These are phyloP conservation scores for Dyspetes luteomarginatus DNA, from an alignment of 2,888 invertebrate genomes.

Conservation along the genomic window DNA sequence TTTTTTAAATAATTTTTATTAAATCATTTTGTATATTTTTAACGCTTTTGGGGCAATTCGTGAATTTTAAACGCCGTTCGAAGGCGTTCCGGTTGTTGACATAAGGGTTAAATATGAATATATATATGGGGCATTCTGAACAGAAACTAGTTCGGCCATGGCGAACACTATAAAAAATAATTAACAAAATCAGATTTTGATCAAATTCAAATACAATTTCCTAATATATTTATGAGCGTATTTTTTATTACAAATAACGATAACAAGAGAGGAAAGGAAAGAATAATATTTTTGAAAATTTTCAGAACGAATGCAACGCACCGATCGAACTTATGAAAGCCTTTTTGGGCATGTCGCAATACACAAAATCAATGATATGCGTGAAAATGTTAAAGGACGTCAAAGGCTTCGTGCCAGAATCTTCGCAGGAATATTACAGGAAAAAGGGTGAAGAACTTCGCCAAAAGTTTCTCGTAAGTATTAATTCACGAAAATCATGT, in stretches of 20 bases:
- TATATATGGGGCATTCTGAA: too few species aligned
- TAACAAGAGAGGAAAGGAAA: slow-evolving; percentile 1
- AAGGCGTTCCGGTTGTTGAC: too few species aligned
- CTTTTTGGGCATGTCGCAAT: slow-evolving; percentile 80
- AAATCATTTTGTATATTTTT: too few species aligned
- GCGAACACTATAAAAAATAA: too few species aligned
- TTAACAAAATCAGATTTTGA: too few species aligned
- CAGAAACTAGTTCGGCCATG: too few species aligned
- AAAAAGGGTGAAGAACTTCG: slow-evolving; percentile 78
- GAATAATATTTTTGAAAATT: background rate
- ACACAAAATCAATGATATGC: slow-evolving; percentile 79
- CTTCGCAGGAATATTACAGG: slow-evolving; percentile 74
- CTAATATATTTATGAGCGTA: background rate
- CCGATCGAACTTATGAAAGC: slow-evolving; percentile 78
- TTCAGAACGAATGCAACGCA: slow-evolving; percentile 76
- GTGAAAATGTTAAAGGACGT: slow-evolving; percentile 81
- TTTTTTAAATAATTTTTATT: too few species aligned
- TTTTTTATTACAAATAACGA: slow-evolving; percentile 8
- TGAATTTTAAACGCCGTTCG: too few species aligned
- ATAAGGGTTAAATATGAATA: too few species aligned
- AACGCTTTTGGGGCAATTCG: too few species aligned
- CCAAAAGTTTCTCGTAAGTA: slow-evolving; percentile 63
- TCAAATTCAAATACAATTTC: too few species aligned
- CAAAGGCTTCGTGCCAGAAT: slow-evolving; percentile 82
- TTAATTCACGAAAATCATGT: background rate